Evolutionary conservation across 2,113 vertebrate genomes (phyloP).

Genomic region (Mola mola): DNA sequence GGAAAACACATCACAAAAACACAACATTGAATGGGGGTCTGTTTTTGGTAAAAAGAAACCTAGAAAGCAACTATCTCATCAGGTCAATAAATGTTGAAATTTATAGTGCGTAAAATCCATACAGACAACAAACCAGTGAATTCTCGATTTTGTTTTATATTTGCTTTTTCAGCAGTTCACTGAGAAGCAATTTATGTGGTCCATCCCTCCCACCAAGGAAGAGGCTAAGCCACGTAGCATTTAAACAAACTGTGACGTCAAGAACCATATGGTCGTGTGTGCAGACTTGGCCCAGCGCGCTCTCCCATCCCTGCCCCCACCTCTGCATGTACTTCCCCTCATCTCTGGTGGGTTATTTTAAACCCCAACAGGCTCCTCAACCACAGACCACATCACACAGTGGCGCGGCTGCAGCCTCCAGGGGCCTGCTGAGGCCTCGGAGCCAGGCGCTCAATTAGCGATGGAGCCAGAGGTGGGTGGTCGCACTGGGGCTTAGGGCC

Average conservation of each 20-base stretch:
- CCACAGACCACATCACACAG: conserved; percentile 78
- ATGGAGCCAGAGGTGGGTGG: conserved; percentile 78
- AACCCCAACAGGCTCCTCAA: conserved; percentile 68
- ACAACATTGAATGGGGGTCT: neutral
- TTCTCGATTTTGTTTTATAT: neutral
- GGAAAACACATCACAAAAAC: conserved; percentile 5
- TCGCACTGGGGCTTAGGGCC: conserved; percentile 51
- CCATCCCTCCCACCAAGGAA: conserved; percentile 29
- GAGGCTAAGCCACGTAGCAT: conserved; percentile 55
- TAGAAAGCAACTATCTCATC: neutral
- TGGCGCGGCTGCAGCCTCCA: conserved; percentile 63
- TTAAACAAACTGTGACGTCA: conserved; percentile 67
- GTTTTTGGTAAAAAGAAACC: conserved; percentile 20
- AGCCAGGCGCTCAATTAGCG: conserved; percentile 70
- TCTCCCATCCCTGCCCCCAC: conserved; percentile 43
- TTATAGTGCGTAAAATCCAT: too few relatives aligned
- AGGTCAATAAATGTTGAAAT: neutral
- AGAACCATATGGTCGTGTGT: conserved; percentile 70
- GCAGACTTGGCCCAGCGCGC: conserved; percentile 54
- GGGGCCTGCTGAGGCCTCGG: conserved; percentile 61
- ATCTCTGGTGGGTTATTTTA: conserved; percentile 79
- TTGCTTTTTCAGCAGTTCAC: conserved; percentile 5
- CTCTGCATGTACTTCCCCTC: conserved; percentile 65
- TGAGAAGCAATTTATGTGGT: conserved; percentile 13
- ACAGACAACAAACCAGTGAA: too few relatives aligned